A percentile compares a stretch with the other conserved stretches of the same genome.
Evolutionary conservation across 92 coral and sea anemone species (phyloP).

Genomic region (Phymanthus crucifer): DNA sequence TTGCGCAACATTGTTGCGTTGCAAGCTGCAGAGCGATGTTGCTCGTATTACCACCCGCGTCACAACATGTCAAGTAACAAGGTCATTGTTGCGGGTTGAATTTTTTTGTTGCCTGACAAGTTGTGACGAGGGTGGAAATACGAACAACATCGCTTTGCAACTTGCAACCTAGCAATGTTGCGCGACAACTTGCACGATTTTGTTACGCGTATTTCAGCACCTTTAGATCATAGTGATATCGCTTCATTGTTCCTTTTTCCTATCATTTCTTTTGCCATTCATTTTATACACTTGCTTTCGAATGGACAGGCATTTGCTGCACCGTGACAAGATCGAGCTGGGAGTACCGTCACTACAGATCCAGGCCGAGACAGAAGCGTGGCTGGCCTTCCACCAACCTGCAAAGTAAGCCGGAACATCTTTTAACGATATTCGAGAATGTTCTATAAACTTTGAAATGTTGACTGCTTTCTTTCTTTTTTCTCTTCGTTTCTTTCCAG

Average conservation of each 20-base stretch:
- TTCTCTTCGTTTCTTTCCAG: conserved; percentile 25
- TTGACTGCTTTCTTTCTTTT: not conserved
- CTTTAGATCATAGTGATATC: not conserved
- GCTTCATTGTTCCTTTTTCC: not conserved
- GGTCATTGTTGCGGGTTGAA: no score
- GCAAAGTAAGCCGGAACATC: conserved; percentile 51
- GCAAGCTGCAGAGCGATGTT: no score
- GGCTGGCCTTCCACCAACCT: conserved; percentile 76
- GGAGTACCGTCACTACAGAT: conserved; percentile 72
- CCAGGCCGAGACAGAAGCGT: conserved; percentile 90
- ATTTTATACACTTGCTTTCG: not conserved
- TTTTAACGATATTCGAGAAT: not conserved
- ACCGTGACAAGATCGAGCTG: conserved; percentile 83
- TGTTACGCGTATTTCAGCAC: not conserved
- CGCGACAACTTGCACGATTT: no score
- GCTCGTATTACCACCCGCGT: no score
- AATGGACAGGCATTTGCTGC: conserved; percentile 69
- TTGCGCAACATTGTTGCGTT: no score
- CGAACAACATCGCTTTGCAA: no score
- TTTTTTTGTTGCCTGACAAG: no score
- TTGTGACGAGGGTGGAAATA: no score
- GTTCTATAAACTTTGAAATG: not conserved
- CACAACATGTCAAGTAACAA: no score
- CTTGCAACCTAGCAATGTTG: no score
- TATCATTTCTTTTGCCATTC: not conserved